Evolutionary conservation across 2,113 vertebrate genomes (phyloP).

Genomic region (Serinus canaria): DNA sequence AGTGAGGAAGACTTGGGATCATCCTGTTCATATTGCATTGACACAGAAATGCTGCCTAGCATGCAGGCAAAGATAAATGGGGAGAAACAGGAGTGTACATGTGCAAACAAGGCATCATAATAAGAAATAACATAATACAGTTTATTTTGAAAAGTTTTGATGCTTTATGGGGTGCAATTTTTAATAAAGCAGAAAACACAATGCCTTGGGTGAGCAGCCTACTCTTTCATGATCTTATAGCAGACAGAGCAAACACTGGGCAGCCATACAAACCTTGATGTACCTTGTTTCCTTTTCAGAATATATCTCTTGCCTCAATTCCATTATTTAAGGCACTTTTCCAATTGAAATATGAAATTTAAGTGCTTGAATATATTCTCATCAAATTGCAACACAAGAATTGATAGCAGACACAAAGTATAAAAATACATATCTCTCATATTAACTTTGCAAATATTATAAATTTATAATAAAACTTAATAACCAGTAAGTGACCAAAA

Average conservation of each 20-base stretch:
- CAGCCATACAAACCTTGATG: background rate
- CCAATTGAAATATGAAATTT: background rate
- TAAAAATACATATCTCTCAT: background rate
- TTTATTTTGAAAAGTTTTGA: background rate
- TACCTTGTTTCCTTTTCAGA: background rate
- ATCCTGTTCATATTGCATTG: fast-evolving
- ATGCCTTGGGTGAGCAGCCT: background rate
- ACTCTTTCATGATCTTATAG: background rate
- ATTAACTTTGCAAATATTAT: background rate
- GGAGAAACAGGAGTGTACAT: too few species aligned
- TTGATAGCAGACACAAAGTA: background rate
- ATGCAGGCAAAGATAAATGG: background rate
- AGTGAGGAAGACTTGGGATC: background rate
- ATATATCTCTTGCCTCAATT: background rate
- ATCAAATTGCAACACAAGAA: background rate
- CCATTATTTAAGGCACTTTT: background rate
- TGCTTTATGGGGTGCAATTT: background rate
- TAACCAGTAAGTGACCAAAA: background rate
- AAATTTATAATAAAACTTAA: slow-evolving; percentile 3
- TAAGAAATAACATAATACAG: background rate
- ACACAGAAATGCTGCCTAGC: background rate
- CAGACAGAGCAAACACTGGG: background rate
- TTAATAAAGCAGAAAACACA: background rate
- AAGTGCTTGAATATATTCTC: background rate
- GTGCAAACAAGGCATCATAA: background rate